Conservation (phyloP, 2,797 vertebrate species). For the Calcarius lapponicus region DNA sequence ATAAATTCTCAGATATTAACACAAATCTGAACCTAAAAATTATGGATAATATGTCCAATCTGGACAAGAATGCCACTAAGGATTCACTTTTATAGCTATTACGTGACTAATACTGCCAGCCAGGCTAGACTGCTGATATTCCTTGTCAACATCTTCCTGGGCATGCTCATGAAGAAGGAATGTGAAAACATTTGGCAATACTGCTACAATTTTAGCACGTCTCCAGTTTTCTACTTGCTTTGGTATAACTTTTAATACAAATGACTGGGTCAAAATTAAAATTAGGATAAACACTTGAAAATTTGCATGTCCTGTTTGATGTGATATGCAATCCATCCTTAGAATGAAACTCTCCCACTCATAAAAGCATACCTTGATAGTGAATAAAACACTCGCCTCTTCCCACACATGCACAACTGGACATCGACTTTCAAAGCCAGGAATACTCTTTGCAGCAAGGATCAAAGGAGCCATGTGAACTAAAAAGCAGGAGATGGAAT, state of each 20-base stretch:
- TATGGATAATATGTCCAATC: neutral
- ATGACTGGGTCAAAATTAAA: neutral
- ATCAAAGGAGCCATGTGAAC: slow-evolving; percentile 26
- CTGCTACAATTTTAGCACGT: neutral
- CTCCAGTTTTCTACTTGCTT: neutral
- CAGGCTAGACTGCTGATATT: neutral
- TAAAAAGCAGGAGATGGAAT: slow-evolving; percentile 4
- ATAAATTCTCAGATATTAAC: neutral
- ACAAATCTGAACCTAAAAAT: neutral
- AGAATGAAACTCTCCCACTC: neutral
- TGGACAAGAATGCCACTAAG: neutral
- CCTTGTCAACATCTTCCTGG: neutral
- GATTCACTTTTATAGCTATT: neutral
- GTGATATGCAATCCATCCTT: neutral
- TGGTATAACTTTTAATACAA: neutral
- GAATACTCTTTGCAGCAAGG: neutral
- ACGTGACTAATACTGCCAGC: neutral
- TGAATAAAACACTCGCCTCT: neutral
- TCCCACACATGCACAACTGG: slow-evolving; percentile 29
- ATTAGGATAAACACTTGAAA: neutral
- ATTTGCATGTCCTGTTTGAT: neutral
- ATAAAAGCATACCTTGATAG: slow-evolving; percentile 41
- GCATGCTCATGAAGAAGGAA: neutral
- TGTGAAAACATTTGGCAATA: neutral
- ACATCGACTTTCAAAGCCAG: slow-evolving; percentile 15